phyloP scores from a whole-genome alignment of 2,888 invertebrate genomes.

The Itoplectis maculator region DNA sequence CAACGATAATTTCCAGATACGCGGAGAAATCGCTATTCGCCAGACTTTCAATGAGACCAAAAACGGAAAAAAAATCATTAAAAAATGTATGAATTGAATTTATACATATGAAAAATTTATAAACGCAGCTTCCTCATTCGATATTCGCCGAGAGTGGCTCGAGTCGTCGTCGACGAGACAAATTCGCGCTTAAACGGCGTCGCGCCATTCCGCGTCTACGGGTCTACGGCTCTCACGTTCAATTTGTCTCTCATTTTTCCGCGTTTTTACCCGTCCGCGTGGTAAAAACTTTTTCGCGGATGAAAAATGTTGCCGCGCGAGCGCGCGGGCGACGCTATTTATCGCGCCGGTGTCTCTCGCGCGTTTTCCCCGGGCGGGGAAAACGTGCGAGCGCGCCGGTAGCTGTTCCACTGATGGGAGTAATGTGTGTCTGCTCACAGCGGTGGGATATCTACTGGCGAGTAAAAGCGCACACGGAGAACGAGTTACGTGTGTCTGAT shows the following conservation, averaged over 20 bases:
- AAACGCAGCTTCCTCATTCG: too few relatives aligned
- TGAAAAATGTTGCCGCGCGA: slow-evolving; percentile 14
- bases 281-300: slow-evolving; percentile 9
- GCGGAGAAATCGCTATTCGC: too few relatives aligned
- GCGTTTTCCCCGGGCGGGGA: neutral
- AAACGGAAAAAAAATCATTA: too few relatives aligned
- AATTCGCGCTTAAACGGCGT: neutral
- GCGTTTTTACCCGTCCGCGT: neutral
- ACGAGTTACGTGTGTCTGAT: too few relatives aligned
- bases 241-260: slow-evolving; percentile 15
- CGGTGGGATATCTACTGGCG: too few relatives aligned
- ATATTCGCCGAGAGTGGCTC: neutral
- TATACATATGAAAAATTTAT: too few relatives aligned
- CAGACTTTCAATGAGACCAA: too few relatives aligned
- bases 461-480: too few relatives aligned
- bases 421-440: too few relatives aligned
- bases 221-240: neutral
- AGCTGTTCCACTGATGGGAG: slow-evolving; percentile 25
- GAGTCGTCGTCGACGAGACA: neutral
- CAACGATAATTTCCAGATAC: too few relatives aligned
- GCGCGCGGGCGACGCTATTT: too few relatives aligned
- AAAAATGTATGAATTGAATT: too few relatives aligned
- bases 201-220: neutral
- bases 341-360: slow-evolving; percentile 26
- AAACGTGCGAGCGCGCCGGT: slow-evolving; percentile 2